Conservation (phyloP, 53 echinoderm and acorn worm species). For the Zoroaster sp. region DNA sequence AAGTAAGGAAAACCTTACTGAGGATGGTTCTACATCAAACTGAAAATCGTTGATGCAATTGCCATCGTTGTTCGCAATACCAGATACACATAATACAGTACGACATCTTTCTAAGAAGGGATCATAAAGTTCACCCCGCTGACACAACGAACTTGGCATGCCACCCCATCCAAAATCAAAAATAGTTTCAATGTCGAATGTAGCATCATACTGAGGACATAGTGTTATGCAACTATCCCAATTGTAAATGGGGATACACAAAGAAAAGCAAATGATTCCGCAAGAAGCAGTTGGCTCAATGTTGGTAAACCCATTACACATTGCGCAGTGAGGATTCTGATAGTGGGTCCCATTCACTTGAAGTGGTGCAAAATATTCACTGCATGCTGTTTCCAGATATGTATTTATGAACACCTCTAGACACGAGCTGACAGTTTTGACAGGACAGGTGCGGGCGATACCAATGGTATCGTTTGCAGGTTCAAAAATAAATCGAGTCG, state of each 20-base stretch:
- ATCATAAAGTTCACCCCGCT: conserved; percentile 39
- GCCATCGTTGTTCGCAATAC: neutral
- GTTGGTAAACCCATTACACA: conserved; percentile 5
- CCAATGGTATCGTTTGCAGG: neutral
- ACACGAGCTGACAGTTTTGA: neutral
- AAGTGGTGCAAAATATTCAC: conserved; percentile 17
- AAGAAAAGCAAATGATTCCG: neutral
- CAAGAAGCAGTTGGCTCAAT: neutral
- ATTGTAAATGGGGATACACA: neutral
- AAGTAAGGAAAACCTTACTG: neutral
- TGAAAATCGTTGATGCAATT: neutral
- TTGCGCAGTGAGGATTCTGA: conserved; percentile 58
- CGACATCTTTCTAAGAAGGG: conserved; percentile 42
- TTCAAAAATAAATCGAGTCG: neutral
- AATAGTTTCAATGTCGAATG: neutral
- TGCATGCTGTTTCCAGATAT: neutral
- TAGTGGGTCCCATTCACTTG: neutral
- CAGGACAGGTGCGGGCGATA: neutral
- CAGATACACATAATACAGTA: neutral
- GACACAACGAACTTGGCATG: neutral
- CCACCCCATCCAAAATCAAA: conserved; percentile 47
- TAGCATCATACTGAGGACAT: neutral
- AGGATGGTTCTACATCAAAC: neutral
- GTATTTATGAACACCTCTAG: neutral
- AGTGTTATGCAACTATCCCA: neutral